Conservation (phyloP, 2,888 invertebrate species). For the Sabatieria punctata region DNA sequence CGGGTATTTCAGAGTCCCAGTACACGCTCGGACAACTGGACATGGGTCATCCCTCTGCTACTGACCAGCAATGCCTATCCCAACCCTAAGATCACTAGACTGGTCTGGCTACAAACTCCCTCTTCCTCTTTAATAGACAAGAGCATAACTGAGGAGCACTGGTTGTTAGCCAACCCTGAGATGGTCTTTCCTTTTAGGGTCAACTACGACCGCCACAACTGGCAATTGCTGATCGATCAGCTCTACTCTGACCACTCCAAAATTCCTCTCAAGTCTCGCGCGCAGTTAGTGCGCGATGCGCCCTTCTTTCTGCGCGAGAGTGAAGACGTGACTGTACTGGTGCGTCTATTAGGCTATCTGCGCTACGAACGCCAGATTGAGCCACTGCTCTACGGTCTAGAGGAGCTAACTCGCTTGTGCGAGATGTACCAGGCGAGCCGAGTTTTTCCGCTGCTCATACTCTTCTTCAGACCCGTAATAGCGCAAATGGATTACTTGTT, state of each 20-base stretch:
- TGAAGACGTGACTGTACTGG: background rate
- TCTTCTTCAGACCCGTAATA: no score
- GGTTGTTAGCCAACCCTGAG: conserved; percentile 25
- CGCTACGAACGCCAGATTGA: background rate
- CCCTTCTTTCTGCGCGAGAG: background rate
- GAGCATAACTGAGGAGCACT: conserved; percentile 19
- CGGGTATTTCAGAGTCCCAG: no score
- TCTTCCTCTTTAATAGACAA: conserved; percentile 23
- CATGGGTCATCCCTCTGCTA: background rate
- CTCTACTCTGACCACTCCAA: conserved; percentile 7
- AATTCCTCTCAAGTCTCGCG: background rate
- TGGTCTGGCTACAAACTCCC: conserved; percentile 27
- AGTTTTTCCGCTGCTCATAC: no score
- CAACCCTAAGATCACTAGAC: no score
- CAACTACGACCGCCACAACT: conserved; percentile 26
- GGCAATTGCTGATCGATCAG: conserved; percentile 23
- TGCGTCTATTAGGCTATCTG: background rate
- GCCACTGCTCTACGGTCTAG: no score
- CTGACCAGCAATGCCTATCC: no score
- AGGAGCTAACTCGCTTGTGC: no score
- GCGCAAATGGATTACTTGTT: no score
- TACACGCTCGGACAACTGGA: background rate
- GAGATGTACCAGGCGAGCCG: no score
- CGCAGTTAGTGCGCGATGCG: background rate
- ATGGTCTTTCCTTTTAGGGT: conserved; percentile 26